These are phyloP conservation scores for Apotomis turbidana DNA, from an alignment of 2,888 invertebrate genomes.

Conservation along the genomic window DNA sequence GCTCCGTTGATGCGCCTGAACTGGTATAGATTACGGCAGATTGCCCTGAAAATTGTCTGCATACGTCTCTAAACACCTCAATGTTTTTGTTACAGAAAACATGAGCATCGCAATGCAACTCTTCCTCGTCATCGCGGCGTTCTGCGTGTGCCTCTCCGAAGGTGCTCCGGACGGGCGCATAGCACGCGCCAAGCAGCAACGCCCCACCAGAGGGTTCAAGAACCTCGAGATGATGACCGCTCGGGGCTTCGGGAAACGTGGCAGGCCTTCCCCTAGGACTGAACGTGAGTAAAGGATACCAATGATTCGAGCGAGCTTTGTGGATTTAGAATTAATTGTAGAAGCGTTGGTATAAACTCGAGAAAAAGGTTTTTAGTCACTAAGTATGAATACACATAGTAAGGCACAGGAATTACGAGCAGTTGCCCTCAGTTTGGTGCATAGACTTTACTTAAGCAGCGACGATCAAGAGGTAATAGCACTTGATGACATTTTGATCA, in stretches of 20 bases:
- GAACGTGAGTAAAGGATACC: slow-evolving; percentile 65
- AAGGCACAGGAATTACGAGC: no score
- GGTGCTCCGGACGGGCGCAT: slow-evolving; percentile 69
- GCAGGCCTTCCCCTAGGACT: slow-evolving; percentile 68
- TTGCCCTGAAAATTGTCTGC: no score
- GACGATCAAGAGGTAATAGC: no score
- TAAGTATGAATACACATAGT: no score
- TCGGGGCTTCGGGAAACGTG: slow-evolving; percentile 86
- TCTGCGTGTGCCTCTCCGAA: slow-evolving; percentile 69
- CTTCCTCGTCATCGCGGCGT: slow-evolving; percentile 66
- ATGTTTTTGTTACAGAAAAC: slow-evolving; percentile 45
- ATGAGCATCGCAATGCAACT: slow-evolving; percentile 77
- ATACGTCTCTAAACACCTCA: no score
- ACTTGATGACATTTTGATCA: no score
- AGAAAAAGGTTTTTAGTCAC: no score
- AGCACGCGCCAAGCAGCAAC: slow-evolving; percentile 75
- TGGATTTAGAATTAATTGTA: background rate
- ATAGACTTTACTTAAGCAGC: no score
- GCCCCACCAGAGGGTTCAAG: slow-evolving; percentile 86
- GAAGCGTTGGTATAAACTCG: background rate
- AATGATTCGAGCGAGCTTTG: background rate
- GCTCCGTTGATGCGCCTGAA: no score
- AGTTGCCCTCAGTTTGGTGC: no score
- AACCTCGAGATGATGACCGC: slow-evolving; percentile 86
- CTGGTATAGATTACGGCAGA: no score